A percentile compares a stretch with the other conserved stretches of the same genome.
These are phyloP conservation scores for Monomorium pharaonis DNA, from an alignment of 1,140 invertebrate genomes.

Conservation along the genomic window DNA sequence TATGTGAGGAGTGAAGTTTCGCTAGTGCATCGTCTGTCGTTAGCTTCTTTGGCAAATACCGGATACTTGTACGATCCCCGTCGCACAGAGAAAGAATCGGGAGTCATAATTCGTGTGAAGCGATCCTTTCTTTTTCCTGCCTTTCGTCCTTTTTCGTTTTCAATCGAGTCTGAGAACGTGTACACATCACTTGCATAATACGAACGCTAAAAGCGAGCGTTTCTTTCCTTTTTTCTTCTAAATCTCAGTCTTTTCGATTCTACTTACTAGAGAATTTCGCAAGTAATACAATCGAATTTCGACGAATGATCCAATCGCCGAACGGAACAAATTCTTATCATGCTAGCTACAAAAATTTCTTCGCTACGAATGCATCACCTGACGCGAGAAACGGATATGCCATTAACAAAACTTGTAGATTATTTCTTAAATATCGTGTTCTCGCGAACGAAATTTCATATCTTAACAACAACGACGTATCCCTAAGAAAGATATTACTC, in stretches of 20 bases:
- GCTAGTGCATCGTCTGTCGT: conserved; percentile 34
- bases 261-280: conserved; percentile 65
- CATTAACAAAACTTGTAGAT: conserved; percentile 25
- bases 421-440: neutral
- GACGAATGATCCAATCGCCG: conserved; percentile 23
- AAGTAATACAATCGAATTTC: conserved; percentile 57
- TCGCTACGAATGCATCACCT: neutral
- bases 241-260: conserved; percentile 67
- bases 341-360: conserved; percentile 28
- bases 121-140: neutral
- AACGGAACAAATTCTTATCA: conserved; percentile 23
- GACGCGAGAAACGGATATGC: conserved; percentile 24
- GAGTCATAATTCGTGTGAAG: neutral
- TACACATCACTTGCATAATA: neutral
- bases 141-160: neutral
- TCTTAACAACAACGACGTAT: conserved; percentile 26
- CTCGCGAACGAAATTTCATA: conserved; percentile 14
- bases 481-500: conserved; percentile 37
- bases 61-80: conserved; percentile 25
- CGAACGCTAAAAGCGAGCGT: conserved; percentile 61
- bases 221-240: conserved; percentile 30
- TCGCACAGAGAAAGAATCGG: neutral
- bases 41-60: conserved; percentile 68
- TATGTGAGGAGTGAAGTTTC: conserved; percentile 1
- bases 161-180: neutral